A percentile compares a stretch with the other conserved stretches of the same genome.
phyloP scores from a whole-genome alignment of 2,888 invertebrate species.

The Anodontia alba region DNA sequence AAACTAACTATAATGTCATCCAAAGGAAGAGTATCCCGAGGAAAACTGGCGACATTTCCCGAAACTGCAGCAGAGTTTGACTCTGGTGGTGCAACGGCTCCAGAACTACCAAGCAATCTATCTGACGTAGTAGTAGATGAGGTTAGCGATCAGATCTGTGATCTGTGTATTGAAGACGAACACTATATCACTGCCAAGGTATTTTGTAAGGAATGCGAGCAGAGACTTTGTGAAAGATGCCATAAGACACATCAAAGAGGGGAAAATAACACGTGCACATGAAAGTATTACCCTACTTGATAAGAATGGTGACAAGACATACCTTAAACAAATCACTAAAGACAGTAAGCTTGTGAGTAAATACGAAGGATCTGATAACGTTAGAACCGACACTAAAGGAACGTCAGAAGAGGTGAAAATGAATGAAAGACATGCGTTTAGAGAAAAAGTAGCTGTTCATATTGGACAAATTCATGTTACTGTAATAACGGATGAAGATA shows the following conservation, averaged over 20 bases:
- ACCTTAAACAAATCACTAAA: not conserved
- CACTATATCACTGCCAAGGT: not conserved
- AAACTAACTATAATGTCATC: not conserved
- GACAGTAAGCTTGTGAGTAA: too few species aligned
- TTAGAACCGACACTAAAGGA: not conserved
- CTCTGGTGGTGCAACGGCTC: not conserved
- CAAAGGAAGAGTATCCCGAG: not conserved
- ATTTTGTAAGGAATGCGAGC: not conserved
- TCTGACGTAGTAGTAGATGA: not conserved
- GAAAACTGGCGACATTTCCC: not conserved
- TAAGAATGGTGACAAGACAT: not conserved
- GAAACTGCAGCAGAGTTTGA: not conserved
- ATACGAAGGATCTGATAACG: too few species aligned
- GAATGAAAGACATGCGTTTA: not conserved
- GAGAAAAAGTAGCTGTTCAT: not conserved
- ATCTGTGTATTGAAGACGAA: not conserved
- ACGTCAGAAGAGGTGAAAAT: not conserved
- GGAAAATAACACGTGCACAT: not conserved
- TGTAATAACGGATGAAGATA: not conserved
- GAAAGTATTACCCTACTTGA: not conserved
- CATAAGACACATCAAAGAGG: constrained; percentile 1
- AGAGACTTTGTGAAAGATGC: not conserved
- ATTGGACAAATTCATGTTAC: not conserved
- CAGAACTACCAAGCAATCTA: not conserved
- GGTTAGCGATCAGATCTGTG: not conserved